Percentiles rank a stretch among this genome's conserved stretches.
These are phyloP conservation scores for Xestia xanthographa DNA, from an alignment of 2,888 invertebrate genomes.

Conservation along the genomic window DNA sequence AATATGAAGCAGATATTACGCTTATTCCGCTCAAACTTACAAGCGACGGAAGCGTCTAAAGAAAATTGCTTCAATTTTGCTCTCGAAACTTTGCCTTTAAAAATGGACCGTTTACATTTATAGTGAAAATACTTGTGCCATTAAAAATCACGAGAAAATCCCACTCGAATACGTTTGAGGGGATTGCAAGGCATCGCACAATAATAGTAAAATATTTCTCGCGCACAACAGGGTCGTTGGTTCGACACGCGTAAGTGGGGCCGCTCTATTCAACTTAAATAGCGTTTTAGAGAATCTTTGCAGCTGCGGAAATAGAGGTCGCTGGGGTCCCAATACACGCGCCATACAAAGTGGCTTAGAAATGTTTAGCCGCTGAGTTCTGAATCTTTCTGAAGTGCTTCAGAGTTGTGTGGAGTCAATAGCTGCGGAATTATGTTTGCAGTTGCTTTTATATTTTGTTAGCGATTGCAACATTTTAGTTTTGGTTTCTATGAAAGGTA, in stretches of 20 bases:
- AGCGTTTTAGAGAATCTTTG: slow-evolving; percentile 63
- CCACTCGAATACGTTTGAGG: slow-evolving; percentile 26
- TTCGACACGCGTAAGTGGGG: slow-evolving; percentile 61
- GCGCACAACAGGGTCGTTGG: slow-evolving; percentile 45
- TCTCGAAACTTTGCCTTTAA: slow-evolving; percentile 35
- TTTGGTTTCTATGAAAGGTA: background rate
- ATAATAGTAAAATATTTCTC: slow-evolving; percentile 59
- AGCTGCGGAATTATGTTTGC: slow-evolving; percentile 9
- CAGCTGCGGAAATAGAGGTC: slow-evolving; percentile 63
- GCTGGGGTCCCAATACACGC: slow-evolving; percentile 43
- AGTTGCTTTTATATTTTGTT: slow-evolving; percentile 20
- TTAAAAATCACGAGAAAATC: slow-evolving; percentile 43
- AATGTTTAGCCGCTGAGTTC: slow-evolving; percentile 42
- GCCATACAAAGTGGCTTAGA: slow-evolving; percentile 53
- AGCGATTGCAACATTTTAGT: background rate
- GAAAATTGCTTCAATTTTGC: slow-evolving; percentile 46
- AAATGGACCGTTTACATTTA: slow-evolving; percentile 24
- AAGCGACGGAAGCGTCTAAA: slow-evolving; percentile 29
- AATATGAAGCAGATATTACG: slow-evolving; percentile 46
- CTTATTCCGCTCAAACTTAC: slow-evolving; percentile 31
- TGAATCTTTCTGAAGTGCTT: slow-evolving; percentile 48
- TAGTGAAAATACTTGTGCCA: slow-evolving; percentile 27
- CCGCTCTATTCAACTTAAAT: slow-evolving; percentile 64
- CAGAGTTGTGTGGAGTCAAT: slow-evolving; percentile 38
- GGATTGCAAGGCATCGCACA: slow-evolving; percentile 49